phyloP scores from a whole-genome alignment of 2,113 vertebrate genomes.

The Labrus mixtus region DNA sequence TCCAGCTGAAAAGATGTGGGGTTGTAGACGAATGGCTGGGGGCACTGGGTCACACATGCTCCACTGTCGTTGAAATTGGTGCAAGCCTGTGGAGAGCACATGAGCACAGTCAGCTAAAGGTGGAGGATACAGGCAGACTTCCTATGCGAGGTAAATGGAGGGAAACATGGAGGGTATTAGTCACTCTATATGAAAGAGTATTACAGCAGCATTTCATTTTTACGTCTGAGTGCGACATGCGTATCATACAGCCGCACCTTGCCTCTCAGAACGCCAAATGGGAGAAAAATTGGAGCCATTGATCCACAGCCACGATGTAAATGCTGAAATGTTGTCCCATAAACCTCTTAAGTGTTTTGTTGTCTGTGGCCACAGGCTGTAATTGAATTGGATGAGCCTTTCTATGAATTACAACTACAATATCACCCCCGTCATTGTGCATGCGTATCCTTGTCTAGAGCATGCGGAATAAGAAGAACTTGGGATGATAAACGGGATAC shows the following conservation, averaged over 20 bases:
- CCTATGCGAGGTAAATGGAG: too few species aligned
- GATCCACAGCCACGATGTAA: conserved; percentile 68
- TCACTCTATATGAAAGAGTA: conserved; percentile 34
- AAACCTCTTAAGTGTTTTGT: conserved; percentile 75
- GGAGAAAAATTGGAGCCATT: conserved; percentile 73
- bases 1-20: conserved; percentile 96
- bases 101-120: neutral
- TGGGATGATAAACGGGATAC: conserved; percentile 62
- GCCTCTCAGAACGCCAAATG: conserved; percentile 43
- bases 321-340: conserved; percentile 76
- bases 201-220: conserved; percentile 72
- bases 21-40: conserved; percentile 97
- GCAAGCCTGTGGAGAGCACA: conserved; percentile 87
- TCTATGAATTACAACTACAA: conserved; percentile 75
- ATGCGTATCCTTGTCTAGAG: neutral
- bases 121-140: neutral
- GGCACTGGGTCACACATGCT: conserved; percentile 96
- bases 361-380: conserved; percentile 54
- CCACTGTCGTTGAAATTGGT: conserved; percentile 99
- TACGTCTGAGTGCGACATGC: neutral
- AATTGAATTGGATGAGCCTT: conserved; percentile 77
- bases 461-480: conserved; percentile 21
- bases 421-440: conserved; percentile 38
- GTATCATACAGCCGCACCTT: conserved; percentile 16
- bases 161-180: neutral